Base-by-base conservation (phyloP, 2,888 invertebrate genomes). In the Melinaea marsaeus region DNA sequence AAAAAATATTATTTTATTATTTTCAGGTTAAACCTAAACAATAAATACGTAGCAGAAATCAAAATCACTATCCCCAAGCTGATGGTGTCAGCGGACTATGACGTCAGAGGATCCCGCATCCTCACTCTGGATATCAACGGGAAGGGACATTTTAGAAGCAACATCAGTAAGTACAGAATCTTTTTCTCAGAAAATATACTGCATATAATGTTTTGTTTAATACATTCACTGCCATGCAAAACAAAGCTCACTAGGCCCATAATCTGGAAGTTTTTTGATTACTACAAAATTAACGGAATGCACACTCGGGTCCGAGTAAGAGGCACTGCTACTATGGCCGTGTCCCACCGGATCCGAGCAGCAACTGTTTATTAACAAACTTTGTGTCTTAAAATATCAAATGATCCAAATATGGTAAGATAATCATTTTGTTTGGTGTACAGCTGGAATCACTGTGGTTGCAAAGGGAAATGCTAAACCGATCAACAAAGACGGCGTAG, bases 81-180 rank as follows among this genome's bases (percentile, higher is more conserved):
- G 63, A 80, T 88, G 60, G 92, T 95, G 80, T 85, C 84, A 1
- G 92, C 94, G 0, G 90, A 93, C 67, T 96, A 96, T 76, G 92
- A 91, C 59, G 93, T 96, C 71, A 87, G 92, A 13, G 96, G 96
- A 13, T 90, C 90, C 60, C 92, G 93, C 71, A 92, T 96, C 47
- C 88, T 96, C 65, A 92, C 95, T 88, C 91, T 96, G 78, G 95
- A 96, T 13, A 92, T 96, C 72, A 86, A 85, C 58, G 96, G 96
- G 64, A 92, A 93, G 65, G 96, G 96, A 22, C 83, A 83, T 37
- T 92, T 94, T 32, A 83, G 79, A 60, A 93, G 94, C 66, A 95
- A 95, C 81, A 94, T 95, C 74, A 92, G 94, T 95, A 83, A 92
- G 93, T 91, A 51, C 51, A 6, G 22, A 22, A 11, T 51, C n/a